phyloP scores from a whole-genome alignment of 64 coral and sea anemone species.

The Anthopleura sola region DNA sequence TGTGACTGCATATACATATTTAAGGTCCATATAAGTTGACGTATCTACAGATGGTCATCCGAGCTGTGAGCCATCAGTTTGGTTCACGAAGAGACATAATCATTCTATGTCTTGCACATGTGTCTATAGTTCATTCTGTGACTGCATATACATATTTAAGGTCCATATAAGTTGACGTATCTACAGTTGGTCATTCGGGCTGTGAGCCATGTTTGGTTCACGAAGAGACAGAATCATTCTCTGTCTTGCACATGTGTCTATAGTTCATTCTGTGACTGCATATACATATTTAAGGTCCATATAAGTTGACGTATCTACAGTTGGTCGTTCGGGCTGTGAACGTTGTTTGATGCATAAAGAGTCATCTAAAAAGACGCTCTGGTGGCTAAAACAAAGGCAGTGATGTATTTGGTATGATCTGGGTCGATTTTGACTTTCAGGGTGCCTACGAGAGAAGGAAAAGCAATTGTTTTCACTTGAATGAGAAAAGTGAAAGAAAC shows the following conservation, averaged over 20 bases:
- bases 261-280: not conserved
- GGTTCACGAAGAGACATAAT: too few species aligned
- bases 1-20: slow-evolving; percentile 15
- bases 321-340: not conserved
- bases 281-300: slow-evolving; percentile 20
- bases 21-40: not conserved
- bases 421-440: slow-evolving; percentile 3
- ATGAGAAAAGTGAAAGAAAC: too few species aligned
- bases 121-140: too few species aligned
- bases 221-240: too few species aligned
- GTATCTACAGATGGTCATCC: not conserved
- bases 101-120: too few species aligned
- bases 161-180: not conserved
- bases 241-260: not conserved
- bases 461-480: too few species aligned
- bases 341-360: not conserved
- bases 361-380: not conserved
- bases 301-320: not conserved
- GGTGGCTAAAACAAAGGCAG: slow-evolving; percentile 9
- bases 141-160: slow-evolving; percentile 18
- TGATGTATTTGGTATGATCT: slow-evolving; percentile 23
- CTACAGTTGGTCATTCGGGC: too few species aligned
- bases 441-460: not conserved
- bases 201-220: too few species aligned
- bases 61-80: not conserved